phyloP scores from a whole-genome alignment of 1,140 invertebrate genomes.

The Acromyrmex charruanus region DNA sequence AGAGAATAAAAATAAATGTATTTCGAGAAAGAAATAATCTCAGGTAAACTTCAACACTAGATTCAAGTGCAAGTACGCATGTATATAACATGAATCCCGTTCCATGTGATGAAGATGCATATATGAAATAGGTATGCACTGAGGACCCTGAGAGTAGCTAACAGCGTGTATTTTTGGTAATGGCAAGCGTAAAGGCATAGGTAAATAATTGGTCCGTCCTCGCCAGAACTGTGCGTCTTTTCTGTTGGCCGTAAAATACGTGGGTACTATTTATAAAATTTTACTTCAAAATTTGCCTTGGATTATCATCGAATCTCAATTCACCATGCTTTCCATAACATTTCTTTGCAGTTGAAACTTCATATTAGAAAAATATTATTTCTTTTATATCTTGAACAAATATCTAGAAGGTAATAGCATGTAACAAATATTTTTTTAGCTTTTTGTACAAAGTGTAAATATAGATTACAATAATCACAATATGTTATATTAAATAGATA shows the following conservation, averaged over 20 bases:
- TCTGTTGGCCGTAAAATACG: slow-evolving; percentile 35
- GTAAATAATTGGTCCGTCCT: slow-evolving; percentile 73
- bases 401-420: background rate
- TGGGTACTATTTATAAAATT: slow-evolving; percentile 75
- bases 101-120: slow-evolving; percentile 8
- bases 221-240: slow-evolving; percentile 40
- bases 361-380: slow-evolving; percentile 5
- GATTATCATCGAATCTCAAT: slow-evolving; percentile 5
- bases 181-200: slow-evolving; percentile 75
- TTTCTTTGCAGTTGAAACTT: background rate
- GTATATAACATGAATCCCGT: background rate
- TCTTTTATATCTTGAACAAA: background rate
- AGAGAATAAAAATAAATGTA: background rate
- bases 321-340: background rate
- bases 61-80: slow-evolving; percentile 58
- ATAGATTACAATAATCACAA: too few species aligned
- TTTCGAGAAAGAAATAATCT: background rate
- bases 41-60: background rate
- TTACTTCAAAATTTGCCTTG: slow-evolving; percentile 57
- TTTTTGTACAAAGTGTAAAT: too few species aligned
- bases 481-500: too few species aligned
- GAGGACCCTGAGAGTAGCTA: slow-evolving; percentile 62
- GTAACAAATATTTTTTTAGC: background rate
- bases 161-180: slow-evolving; percentile 77
- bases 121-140: background rate